A percentile compares a stretch with the other conserved stretches of the same genome.
Conservation (phyloP, 2,113 vertebrate genomes). For the Laticauda laticaudata region DNA sequence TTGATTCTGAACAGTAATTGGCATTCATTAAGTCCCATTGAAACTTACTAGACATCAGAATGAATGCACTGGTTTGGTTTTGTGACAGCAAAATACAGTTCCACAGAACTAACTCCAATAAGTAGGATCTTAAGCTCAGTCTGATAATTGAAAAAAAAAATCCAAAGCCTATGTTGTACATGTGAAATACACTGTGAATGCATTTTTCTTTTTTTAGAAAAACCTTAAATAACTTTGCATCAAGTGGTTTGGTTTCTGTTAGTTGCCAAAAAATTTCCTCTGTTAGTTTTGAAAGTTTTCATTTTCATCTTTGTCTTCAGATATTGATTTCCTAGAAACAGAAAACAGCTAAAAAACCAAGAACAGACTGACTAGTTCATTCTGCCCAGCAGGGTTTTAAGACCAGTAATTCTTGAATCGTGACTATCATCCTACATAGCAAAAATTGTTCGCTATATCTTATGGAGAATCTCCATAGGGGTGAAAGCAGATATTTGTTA, state of each 20-base stretch:
- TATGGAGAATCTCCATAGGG: neutral
- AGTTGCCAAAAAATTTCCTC: neutral
- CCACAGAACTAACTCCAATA: neutral
- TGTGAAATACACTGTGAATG: constrained; percentile 26
- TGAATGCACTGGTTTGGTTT: neutral
- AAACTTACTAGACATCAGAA: neutral
- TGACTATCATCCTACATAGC: neutral
- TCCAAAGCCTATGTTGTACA: neutral
- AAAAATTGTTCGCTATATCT: neutral
- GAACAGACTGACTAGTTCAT: neutral
- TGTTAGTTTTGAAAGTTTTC: neutral
- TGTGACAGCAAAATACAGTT: neutral
- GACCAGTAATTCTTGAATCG: constrained; percentile 20
- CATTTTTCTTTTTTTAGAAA: neutral
- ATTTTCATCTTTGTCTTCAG: constrained; percentile 29
- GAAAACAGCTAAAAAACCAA: constrained; percentile 29
- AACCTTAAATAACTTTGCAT: constrained; percentile 28
- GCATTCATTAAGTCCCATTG: neutral
- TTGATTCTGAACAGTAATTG: neutral
- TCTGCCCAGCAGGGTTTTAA: constrained; percentile 13
- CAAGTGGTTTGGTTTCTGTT: constrained; percentile 48
- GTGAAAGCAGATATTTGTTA: neutral
- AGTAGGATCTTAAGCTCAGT: neutral
- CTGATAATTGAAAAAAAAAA: neutral
- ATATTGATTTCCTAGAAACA: constrained; percentile 36